Percentiles rank a stretch among this genome's conserved stretches.
phyloP scores from a whole-genome alignment of 1,140 invertebrate genomes.

The Vanessa tameamea region DNA sequence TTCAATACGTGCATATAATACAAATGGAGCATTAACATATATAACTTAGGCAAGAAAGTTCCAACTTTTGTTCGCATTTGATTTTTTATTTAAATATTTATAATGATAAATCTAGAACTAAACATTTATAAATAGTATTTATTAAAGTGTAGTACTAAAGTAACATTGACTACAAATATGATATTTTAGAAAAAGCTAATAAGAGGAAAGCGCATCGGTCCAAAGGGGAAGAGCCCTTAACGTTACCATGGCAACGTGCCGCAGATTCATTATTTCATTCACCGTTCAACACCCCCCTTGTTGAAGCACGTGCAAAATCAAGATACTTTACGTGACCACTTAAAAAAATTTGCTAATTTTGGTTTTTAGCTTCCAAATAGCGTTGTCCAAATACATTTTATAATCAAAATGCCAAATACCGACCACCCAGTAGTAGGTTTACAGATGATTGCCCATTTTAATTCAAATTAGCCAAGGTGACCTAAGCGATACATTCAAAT shows the following conservation, averaged over 20 bases:
- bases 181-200: conserved; percentile 39
- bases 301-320: conserved; percentile 43
- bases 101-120: no score
- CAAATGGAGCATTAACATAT: no score
- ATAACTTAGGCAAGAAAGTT: no score
- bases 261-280: conserved; percentile 55
- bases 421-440: conserved; percentile 32
- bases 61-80: background rate
- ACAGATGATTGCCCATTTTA: conserved; percentile 39
- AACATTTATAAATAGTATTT: background rate
- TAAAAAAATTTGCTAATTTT: conserved; percentile 20
- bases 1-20: no score
- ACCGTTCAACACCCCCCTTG: conserved; percentile 44
- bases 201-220: conserved; percentile 42
- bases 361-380: conserved; percentile 13
- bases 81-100: background rate
- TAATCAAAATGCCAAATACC: conserved; percentile 15
- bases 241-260: conserved; percentile 67
- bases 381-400: conserved; percentile 4
- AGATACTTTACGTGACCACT: conserved; percentile 34
- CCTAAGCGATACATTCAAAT: conserved; percentile 14
- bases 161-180: conserved; percentile 9
- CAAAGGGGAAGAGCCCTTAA: conserved; percentile 63
- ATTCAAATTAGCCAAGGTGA: conserved; percentile 40
- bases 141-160: background rate